Evolutionary conservation across 2,113 vertebrate species (phyloP), one percentile per base, ranked within the genome.

Genomic region (Coregonus clupeaformis): DNA sequence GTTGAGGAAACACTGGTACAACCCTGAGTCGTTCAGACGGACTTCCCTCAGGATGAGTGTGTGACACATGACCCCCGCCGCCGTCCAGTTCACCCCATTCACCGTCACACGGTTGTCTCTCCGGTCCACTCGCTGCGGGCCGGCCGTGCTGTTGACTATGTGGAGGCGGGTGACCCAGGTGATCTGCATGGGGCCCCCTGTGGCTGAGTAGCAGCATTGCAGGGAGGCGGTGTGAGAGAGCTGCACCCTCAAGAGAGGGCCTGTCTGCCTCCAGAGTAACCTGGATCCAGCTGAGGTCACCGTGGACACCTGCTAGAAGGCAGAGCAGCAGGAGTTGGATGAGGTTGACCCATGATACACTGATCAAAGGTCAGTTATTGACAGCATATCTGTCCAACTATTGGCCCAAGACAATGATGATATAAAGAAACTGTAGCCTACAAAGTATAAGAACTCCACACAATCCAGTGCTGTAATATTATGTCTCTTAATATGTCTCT

Each of bases 1-100:
- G 9, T 85, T 47, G 1, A 0, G 0, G 7, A 1, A 0, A 55
- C 93, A 94, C 6, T 16, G 69, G 86, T 94, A 94, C 63, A 94
- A 13, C 6, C 87, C 92, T 0, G 73, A 4, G 73, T 94, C 24
- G 2, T 36, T 36, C 42, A 82, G 0, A 2, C 3, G 0, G 18
- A 76, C 71, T 0, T 11, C 0, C 0, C 0, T 0, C 0, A 93
- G 0, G 1, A 0, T 22, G 0, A 94, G 49, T 0, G 0, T 7
- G 6, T 32, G 0, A 63, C 92, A 93, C 0, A 0, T 5, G 4
- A 6, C 16, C 0, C 7, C 22, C 6, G 30, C 30, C 5, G 3
- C 5, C 22, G 3, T 22, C 65, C 9, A 9, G 9, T 13, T n/a
- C 5, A 0, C 6, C 42, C 52, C 1, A 2, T 12, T 3, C 32